A percentile compares a stretch with the other conserved stretches of the same genome.
phyloP scores from a whole-genome alignment of 2,113 vertebrate genomes.

The Orthonyx spaldingii region DNA sequence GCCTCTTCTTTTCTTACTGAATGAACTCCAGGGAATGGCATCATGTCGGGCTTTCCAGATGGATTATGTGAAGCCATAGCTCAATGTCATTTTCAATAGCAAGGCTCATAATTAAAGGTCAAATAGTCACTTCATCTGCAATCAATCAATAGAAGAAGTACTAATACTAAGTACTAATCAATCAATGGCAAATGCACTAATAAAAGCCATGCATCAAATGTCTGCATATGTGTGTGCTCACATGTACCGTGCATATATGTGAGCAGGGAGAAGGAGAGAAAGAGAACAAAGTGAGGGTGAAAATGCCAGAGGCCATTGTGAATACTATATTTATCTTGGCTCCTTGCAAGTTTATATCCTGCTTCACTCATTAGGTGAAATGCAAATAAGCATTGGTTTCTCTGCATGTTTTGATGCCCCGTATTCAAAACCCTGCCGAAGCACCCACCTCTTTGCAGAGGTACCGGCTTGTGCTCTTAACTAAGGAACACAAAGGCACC shows the following conservation, averaged over 20 bases:
- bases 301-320: not conserved
- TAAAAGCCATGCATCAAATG: constrained; percentile 98
- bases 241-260: constrained; percentile 51
- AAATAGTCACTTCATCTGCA: constrained; percentile 96
- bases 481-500: not conserved
- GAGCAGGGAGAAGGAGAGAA: constrained; percentile 33
- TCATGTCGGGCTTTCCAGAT: constrained; percentile 87
- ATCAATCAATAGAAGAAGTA: constrained; percentile 96
- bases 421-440: not conserved
- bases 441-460: not conserved
- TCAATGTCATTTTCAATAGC: constrained; percentile 86
- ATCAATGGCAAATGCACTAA: constrained; percentile 92
- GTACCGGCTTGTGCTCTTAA: not conserved
- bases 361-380: constrained; percentile 2
- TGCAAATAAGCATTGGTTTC: constrained; percentile 1
- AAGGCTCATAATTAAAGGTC: constrained; percentile 96
- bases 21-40: constrained; percentile 84
- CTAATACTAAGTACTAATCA: constrained; percentile 83
- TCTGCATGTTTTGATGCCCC: not conserved
- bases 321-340: not conserved
- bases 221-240: constrained; percentile 72
- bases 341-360: not conserved
- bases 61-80: constrained; percentile 85
- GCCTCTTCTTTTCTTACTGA: constrained; percentile 69
- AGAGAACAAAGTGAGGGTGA: constrained; percentile 51